A percentile compares a stretch with the other conserved stretches of the same genome.
These are phyloP conservation scores for Elanoides forficatus DNA, from an alignment of 2,113 vertebrate species.

Conservation along the genomic window DNA sequence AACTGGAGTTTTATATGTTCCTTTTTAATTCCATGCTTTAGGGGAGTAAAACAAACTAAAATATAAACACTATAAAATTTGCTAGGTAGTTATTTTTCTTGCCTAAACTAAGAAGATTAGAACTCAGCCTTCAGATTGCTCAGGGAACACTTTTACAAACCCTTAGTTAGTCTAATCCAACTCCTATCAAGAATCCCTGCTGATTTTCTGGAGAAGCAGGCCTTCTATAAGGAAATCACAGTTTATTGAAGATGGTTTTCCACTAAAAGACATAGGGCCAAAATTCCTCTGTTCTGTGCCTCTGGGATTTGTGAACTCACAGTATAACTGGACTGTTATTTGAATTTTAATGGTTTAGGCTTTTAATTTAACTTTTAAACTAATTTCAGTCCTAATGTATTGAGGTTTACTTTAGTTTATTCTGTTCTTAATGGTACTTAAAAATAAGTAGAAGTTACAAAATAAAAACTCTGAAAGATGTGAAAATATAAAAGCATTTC, in stretches of 20 bases:
- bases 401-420: background rate
- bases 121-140: background rate
- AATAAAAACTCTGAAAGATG: background rate
- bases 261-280: background rate
- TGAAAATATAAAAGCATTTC: background rate
- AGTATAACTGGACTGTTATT: background rate
- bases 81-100: background rate
- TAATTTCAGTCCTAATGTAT: background rate
- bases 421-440: background rate
- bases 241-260: background rate
- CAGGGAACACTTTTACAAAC: background rate
- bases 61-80: background rate
- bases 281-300: background rate
- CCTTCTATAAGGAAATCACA: background rate
- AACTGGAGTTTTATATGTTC: background rate
- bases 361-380: background rate
- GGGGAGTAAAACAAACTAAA: background rate
- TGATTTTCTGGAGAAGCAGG: background rate
- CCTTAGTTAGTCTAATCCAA: background rate
- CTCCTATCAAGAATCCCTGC: background rate
- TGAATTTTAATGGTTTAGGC: background rate
- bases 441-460: background rate
- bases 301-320: background rate
- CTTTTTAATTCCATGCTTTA: background rate
- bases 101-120: background rate